Conservation (phyloP, 2,113 vertebrate species). For the Tachysurus fulvidraco region DNA sequence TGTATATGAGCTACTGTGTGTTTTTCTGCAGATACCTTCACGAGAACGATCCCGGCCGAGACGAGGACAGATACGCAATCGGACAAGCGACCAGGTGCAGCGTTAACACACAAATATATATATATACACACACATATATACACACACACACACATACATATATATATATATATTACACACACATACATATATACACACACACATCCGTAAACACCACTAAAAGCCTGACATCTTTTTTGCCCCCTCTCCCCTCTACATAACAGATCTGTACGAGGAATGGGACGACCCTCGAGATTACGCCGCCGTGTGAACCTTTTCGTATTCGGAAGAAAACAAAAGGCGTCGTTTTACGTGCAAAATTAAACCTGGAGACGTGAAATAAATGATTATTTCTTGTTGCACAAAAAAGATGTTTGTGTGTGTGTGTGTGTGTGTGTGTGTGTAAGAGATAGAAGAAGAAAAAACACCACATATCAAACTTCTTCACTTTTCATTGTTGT, state of each 20-base stretch:
- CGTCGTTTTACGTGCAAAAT: neutral
- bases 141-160: too few relatives aligned
- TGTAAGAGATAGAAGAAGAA: neutral
- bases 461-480: neutral
- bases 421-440: constrained; percentile 36
- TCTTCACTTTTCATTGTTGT: neutral
- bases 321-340: constrained; percentile 56
- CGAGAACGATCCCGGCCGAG: constrained; percentile 48
- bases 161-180: too few relatives aligned
- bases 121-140: too few relatives aligned
- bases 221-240: neutral
- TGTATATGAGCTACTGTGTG: neutral
- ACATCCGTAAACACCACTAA: too few relatives aligned
- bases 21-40: constrained; percentile 58
- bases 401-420: constrained; percentile 28
- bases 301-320: constrained; percentile 23
- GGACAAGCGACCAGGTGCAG: constrained; percentile 62
- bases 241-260: constrained; percentile 48
- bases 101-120: too few relatives aligned
- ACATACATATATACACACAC: too few relatives aligned
- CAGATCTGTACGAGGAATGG: constrained; percentile 71
- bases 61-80: constrained; percentile 56
- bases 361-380: neutral
- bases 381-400: neutral
- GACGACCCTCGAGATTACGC: constrained; percentile 64